Evolutionary conservation across 2,113 vertebrate species (phyloP).

Genomic region (Calonectris borealis): DNA sequence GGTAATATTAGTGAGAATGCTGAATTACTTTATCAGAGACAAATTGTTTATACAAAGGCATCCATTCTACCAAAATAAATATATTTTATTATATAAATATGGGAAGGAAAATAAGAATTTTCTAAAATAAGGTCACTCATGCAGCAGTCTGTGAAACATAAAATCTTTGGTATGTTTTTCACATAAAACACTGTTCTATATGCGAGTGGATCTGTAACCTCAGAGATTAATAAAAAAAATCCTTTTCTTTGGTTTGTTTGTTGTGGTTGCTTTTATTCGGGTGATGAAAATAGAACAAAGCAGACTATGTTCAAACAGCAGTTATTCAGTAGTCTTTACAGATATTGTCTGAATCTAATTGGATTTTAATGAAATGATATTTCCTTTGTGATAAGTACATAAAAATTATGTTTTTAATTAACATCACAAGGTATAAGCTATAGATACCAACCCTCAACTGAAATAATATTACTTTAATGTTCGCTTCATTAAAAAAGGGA

Average conservation of each 20-base stretch:
- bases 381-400: slow-evolving; percentile 97
- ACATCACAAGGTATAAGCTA: slow-evolving; percentile 87
- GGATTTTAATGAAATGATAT: slow-evolving; percentile 99
- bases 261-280: slow-evolving; percentile 88
- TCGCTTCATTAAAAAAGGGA: slow-evolving; percentile 82
- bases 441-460: slow-evolving; percentile 85
- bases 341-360: slow-evolving; percentile 92
- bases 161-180: slow-evolving; percentile 65
- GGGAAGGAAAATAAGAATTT: slow-evolving; percentile 16
- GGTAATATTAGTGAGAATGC: not conserved
- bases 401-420: slow-evolving; percentile 97
- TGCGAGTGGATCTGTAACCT: slow-evolving; percentile 74
- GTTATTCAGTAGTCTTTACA: slow-evolving; percentile 79
- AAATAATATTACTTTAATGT: slow-evolving; percentile 89
- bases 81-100: slow-evolving; percentile 8
- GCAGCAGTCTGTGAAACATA: slow-evolving; percentile 16
- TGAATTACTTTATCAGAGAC: not conserved
- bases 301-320: slow-evolving; percentile 91
- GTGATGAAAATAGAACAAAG: slow-evolving; percentile 95
- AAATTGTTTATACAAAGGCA: not conserved
- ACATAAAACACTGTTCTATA: slow-evolving; percentile 71
- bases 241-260: slow-evolving; percentile 81
- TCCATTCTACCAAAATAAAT: slow-evolving; percentile 12
- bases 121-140: slow-evolving; percentile 55
- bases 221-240: slow-evolving; percentile 74